Base-by-base conservation (phyloP, 1,140 invertebrate genomes). In the Neodiprion virginianus region DNA sequence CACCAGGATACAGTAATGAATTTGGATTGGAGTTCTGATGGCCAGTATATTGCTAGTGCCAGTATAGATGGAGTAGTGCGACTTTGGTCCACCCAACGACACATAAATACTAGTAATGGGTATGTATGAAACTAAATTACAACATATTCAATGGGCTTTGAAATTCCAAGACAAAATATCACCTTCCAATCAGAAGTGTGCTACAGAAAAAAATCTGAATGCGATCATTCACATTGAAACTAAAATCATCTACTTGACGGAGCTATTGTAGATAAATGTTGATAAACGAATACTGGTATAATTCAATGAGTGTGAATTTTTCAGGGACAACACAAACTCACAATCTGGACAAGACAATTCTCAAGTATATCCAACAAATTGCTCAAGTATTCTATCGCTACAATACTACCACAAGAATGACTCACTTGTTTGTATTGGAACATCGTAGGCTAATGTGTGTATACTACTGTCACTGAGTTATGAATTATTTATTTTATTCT, bases 11-110 rank as follows among this genome's bases (percentile, higher is more conserved):
- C 90, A 14, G 84, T 94, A 7, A 90, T 91, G 80, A 88, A 90
- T 77, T 83, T 94, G 66, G 85, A 89, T 65, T 94, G 93, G 90
- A 92, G 90, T 83, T 84, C 82, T 21, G 90, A 91, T 79, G 91
- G 91, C 73, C 89, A 90, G 72, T 86, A 91, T 76, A 84, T 95
- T 50, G 91, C 91, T 40, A 93, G 92, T 75, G 92, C 90, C 74
- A 90, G 90, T 72, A 78, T 89, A 21, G 91, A 93, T 83, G 90
- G 91, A 49, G 84, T 85, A 71, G 85, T 94, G 17, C 86, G 90
- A 74, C 78, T 93, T 11, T 94, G 93, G 93, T 90, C 93, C 77
- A 85, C 86, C 71, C 82, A 88, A 74, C 79, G 84, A 67, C 78
- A 81, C 71, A 84, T 88, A 66, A 87, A 84, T 72, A 79, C 75